Percentiles rank a stretch among this genome's conserved stretches.
Evolutionary conservation across 2,797 vertebrate species (phyloP).

Genomic region (Clamator glandarius): DNA sequence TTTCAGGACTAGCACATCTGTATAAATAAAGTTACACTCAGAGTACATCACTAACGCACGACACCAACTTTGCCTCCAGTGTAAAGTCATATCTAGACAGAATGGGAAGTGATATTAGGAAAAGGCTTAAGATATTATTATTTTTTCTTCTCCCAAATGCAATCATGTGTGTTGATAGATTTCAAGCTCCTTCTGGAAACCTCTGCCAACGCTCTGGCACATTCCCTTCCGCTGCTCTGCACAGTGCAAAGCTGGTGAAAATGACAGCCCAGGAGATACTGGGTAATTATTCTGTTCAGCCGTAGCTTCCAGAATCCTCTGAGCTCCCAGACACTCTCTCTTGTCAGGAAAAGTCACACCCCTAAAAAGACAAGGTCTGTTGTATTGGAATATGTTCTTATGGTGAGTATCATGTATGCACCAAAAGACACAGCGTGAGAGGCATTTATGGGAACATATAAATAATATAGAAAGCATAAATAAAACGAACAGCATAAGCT

Average conservation of each 20-base stretch:
- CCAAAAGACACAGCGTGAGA: neutral
- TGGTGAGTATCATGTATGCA: neutral
- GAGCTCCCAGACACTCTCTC: neutral
- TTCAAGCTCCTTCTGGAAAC: neutral
- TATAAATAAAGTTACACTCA: neutral
- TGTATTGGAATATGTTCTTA: neutral
- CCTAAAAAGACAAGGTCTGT: neutral
- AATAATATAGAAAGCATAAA: neutral
- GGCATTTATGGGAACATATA: neutral
- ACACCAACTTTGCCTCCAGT: neutral
- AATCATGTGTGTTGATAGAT: neutral
- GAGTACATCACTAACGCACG: neutral
- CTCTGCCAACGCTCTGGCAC: neutral
- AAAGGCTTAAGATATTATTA: neutral
- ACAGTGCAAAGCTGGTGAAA: neutral
- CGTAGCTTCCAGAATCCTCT: neutral
- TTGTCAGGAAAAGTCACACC: neutral
- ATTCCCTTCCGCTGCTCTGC: neutral
- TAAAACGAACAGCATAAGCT: neutral
- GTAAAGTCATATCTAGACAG: neutral
- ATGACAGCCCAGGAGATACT: neutral
- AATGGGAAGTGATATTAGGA: neutral
- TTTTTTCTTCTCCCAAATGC: neutral
- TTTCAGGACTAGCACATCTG: neutral
- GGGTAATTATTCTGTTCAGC: neutral